Conservation (phyloP, 2,797 vertebrate species). For the Spinus olivaceus region DNA sequence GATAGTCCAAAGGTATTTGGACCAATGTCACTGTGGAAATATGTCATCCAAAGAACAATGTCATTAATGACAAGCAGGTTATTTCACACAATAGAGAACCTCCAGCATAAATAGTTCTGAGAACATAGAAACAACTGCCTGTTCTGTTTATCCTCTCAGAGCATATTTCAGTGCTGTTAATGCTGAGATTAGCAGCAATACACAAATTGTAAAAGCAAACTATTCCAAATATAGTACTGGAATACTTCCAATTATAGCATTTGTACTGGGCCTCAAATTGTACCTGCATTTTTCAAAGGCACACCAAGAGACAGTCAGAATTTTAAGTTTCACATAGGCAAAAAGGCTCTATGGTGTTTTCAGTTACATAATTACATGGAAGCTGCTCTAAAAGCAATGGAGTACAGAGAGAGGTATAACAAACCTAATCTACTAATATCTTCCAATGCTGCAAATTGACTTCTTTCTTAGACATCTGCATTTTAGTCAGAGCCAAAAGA, state of each 20-base stretch:
- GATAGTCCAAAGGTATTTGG: neutral
- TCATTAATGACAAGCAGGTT: neutral
- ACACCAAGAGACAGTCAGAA: neutral
- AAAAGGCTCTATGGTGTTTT: neutral
- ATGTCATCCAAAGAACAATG: neutral
- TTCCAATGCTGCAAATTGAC: neutral
- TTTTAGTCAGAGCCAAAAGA: neutral
- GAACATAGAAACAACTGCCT: neutral
- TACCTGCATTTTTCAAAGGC: neutral
- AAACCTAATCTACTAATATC: neutral
- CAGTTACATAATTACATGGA: neutral
- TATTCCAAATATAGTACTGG: neutral
- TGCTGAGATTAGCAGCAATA: neutral
- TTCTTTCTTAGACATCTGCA: neutral
- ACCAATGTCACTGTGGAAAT: neutral
- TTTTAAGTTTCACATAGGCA: neutral
- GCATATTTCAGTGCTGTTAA: neutral
- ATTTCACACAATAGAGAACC: neutral
- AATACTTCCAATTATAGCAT: neutral
- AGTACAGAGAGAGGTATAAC: neutral
- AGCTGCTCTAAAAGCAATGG: neutral
- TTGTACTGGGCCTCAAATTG: neutral
- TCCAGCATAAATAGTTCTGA: neutral
- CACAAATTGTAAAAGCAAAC: neutral
- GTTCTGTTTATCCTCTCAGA: neutral